Percentiles rank a stretch among this genome's conserved stretches.
phyloP scores from a whole-genome alignment of 1,140 invertebrate genomes.

The Yoshiicerus persimilis region DNA sequence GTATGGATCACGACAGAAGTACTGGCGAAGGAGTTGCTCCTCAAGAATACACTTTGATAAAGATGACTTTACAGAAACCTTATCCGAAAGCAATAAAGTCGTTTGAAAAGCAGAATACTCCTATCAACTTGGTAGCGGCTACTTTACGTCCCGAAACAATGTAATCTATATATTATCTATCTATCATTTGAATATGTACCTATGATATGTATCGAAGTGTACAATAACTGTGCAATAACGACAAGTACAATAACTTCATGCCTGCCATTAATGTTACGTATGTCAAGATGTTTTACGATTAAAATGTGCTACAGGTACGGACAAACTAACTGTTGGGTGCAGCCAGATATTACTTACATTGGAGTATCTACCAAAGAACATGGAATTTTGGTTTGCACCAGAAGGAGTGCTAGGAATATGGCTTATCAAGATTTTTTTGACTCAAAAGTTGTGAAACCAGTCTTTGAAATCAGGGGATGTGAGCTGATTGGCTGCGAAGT shows the following conservation, averaged over 20 bases:
- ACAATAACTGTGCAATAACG: too few species aligned
- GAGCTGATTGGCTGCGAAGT: slow-evolving; percentile 75
- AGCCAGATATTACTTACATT: slow-evolving; percentile 92
- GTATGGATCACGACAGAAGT: slow-evolving; percentile 98
- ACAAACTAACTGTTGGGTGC: slow-evolving; percentile 98
- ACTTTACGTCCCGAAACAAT: slow-evolving; percentile 98
- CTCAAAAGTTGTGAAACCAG: slow-evolving; percentile 59
- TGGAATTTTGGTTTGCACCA: slow-evolving; percentile 87
- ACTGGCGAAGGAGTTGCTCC: slow-evolving; percentile 96
- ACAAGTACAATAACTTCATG: too few species aligned
- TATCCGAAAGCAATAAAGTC: slow-evolving; percentile 72
- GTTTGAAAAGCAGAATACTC: neutral
- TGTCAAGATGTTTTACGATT: neutral
- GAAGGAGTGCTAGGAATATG: slow-evolving; percentile 90
- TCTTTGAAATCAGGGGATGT: slow-evolving; percentile 75
- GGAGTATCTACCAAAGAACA: slow-evolving; percentile 71
- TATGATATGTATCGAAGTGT: too few species aligned
- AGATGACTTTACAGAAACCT: slow-evolving; percentile 81
- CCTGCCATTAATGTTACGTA: too few species aligned
- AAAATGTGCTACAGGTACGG: slow-evolving; percentile 67
- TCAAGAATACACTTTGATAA: slow-evolving; percentile 97
- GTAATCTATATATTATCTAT: slow-evolving; percentile 58
- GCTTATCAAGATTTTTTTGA: slow-evolving; percentile 87
- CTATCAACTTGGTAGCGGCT: slow-evolving; percentile 89
- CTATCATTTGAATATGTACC: too few species aligned